Percentiles rank a stretch among this genome's conserved stretches.
These are phyloP conservation scores for Oreocharis arfaki DNA, from an alignment of 2,113 vertebrate genomes.

Conservation along the genomic window DNA sequence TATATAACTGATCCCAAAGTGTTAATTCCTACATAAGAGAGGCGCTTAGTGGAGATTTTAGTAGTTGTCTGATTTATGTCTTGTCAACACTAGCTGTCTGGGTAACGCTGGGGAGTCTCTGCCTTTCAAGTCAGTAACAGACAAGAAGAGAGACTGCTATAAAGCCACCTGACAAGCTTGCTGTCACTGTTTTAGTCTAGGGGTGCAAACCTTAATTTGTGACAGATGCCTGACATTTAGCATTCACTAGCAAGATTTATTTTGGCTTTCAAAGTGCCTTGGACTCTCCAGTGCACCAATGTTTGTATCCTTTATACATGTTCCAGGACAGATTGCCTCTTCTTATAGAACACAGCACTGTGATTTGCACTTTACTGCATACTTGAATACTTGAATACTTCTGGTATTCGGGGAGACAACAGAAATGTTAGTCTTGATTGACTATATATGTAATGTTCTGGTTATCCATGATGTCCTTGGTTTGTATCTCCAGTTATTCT, in stretches of 20 bases:
- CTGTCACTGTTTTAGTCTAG: background rate
- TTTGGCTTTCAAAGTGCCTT: background rate
- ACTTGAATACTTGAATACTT: background rate
- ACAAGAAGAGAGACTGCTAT: background rate
- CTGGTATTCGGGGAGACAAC: background rate
- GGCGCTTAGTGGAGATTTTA: background rate
- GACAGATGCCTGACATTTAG: background rate
- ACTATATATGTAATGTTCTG: background rate
- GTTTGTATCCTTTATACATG: background rate
- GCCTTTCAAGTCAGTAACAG: background rate
- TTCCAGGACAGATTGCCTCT: rapidly evolving
- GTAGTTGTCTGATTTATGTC: background rate
- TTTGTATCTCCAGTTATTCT: background rate
- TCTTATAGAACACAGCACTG: background rate
- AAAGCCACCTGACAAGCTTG: background rate
- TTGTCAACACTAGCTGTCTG: background rate
- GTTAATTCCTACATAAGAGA: background rate
- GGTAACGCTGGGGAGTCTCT: background rate
- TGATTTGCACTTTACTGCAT: background rate
- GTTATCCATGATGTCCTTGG: background rate
- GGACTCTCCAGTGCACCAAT: background rate
- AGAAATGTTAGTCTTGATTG: background rate
- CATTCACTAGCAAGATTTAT: background rate
- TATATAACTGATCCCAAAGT: background rate
- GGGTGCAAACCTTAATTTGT: background rate